Evolutionary conservation across 2,888 invertebrate genomes (phyloP).

Genomic region (Hylaea fasciaria): DNA sequence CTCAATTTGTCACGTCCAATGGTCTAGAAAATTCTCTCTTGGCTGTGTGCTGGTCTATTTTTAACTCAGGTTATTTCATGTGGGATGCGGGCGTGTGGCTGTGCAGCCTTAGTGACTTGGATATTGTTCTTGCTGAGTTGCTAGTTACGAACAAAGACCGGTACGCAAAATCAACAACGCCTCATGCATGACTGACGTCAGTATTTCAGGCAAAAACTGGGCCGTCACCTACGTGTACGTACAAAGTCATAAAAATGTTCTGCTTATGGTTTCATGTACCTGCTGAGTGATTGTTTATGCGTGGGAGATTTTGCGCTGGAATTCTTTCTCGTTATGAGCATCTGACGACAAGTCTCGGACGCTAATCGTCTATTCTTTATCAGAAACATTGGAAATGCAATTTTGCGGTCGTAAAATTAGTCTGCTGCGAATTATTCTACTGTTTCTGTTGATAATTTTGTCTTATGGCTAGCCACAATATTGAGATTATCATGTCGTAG

Average conservation of each 20-base stretch:
- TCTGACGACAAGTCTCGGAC: background rate
- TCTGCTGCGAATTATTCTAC: slow-evolving; percentile 8
- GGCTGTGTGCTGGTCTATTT: slow-evolving; percentile 63
- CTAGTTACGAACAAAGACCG: slow-evolving; percentile 26
- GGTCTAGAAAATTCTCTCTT: slow-evolving; percentile 55
- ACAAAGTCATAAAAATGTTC: too few species aligned
- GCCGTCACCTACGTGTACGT: too few species aligned
- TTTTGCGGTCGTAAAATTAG: slow-evolving; percentile 10
- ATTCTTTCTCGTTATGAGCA: slow-evolving; percentile 9
- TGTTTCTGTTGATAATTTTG: slow-evolving; percentile 14
- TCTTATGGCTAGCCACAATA: slow-evolving; percentile 33
- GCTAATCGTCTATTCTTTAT: slow-evolving; percentile 3
- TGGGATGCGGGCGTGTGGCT: background rate
- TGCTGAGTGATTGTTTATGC: background rate
- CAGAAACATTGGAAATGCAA: slow-evolving; percentile 4
- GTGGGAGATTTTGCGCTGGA: slow-evolving; percentile 7
- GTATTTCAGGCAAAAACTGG: too few species aligned
- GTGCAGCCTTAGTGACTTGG: slow-evolving; percentile 42
- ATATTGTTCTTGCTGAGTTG: slow-evolving; percentile 41
- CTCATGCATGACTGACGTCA: background rate
- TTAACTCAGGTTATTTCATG: slow-evolving; percentile 45
- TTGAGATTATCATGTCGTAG: slow-evolving; percentile 16
- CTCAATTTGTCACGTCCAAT: slow-evolving; percentile 50
- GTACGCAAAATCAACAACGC: background rate
- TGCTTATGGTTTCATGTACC: background rate